Conservation (phyloP, 2,888 invertebrate species). For the Pycnomerus fuliginosus region DNA sequence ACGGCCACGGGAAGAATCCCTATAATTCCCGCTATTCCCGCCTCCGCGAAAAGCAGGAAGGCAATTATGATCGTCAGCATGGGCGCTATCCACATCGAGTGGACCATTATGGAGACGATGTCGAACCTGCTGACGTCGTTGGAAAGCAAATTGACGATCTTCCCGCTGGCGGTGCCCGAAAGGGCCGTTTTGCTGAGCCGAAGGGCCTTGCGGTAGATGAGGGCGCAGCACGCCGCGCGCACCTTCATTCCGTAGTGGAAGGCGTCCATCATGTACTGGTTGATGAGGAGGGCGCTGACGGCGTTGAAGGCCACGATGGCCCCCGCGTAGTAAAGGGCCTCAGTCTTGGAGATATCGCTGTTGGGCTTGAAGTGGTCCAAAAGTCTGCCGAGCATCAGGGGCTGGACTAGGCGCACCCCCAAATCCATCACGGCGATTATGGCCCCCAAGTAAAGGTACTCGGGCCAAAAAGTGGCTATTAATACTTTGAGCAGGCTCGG, state of each 20-base stretch:
- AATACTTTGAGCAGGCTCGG: constrained; percentile 67
- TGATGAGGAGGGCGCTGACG: constrained; percentile 61
- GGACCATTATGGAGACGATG: constrained; percentile 76
- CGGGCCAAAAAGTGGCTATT: constrained; percentile 67
- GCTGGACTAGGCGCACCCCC: constrained; percentile 63
- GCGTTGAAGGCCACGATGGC: constrained; percentile 59
- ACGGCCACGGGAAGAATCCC: constrained; percentile 78
- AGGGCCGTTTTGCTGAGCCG: constrained; percentile 69
- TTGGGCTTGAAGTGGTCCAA: constrained; percentile 65
- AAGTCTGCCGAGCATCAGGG: constrained; percentile 65
- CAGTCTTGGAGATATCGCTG: constrained; percentile 53
- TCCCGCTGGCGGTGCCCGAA: constrained; percentile 78
- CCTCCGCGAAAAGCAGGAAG: constrained; percentile 74
- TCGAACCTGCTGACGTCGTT: constrained; percentile 95
- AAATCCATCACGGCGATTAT: constrained; percentile 62
- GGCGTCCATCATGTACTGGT: constrained; percentile 67
- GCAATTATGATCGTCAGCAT: constrained; percentile 66
- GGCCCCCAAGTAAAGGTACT: constrained; percentile 63
- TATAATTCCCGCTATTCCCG: constrained; percentile 71
- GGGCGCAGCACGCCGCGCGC: constrained; percentile 77
- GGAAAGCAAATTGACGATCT: constrained; percentile 89
- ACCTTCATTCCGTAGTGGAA: constrained; percentile 80
- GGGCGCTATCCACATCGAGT: constrained; percentile 88
- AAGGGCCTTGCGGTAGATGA: constrained; percentile 79
- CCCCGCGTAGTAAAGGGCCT: constrained; percentile 65